Evolutionary conservation across 2,888 invertebrate genomes (phyloP), one percentile per base, ranked within the genome.

Genomic region (Eurois occulta): DNA sequence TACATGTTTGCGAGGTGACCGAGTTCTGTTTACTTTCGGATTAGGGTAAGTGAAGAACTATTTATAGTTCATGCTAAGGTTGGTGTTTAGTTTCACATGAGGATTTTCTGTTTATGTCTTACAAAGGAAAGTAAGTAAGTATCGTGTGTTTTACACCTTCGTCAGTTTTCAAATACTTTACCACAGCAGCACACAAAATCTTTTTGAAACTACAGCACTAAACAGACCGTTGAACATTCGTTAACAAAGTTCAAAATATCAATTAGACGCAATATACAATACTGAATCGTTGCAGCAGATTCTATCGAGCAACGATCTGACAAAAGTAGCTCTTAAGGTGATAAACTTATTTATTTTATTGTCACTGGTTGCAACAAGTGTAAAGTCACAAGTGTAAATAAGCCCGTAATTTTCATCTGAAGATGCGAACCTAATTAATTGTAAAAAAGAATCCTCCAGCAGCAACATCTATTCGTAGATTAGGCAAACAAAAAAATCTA

Each of bases 1-100:
- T 80, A 87, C 81, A 86, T 83, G 85, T 88, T 88, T 83, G 67
- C 74, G 46, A 58, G 48, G 80, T 78, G 85, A 82, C 81, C 78
- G 70, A 55, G 74, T 65, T 46, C 16, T 32, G 75, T 82, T 80
- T 87, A 81, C 75, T 76, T 80, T 68, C 6, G 38, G 65, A 78
- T 86, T 84, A 67, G 58, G 55, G 78, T 52, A 68, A 65, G n/a
- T 62, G 68, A 69, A 66, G 67, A 72, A 64, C 75, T 79, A 78
- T 83, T 75, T 75, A 71, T 62, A 64, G 65, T 48, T 66, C 18
- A 38, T 69, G 48, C 67, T 68, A 24, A 5, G 28, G 67, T 52
- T 52, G 16, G 16, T 55, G 38, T 43, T 71, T 38, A 35, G 28
- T 35, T 66, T 70, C 66, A 35, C 21, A 38, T 52, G 35, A 21